These are phyloP conservation scores for Larimichthys crocea DNA, from an alignment of 2,113 vertebrate genomes.

Conservation along the genomic window DNA sequence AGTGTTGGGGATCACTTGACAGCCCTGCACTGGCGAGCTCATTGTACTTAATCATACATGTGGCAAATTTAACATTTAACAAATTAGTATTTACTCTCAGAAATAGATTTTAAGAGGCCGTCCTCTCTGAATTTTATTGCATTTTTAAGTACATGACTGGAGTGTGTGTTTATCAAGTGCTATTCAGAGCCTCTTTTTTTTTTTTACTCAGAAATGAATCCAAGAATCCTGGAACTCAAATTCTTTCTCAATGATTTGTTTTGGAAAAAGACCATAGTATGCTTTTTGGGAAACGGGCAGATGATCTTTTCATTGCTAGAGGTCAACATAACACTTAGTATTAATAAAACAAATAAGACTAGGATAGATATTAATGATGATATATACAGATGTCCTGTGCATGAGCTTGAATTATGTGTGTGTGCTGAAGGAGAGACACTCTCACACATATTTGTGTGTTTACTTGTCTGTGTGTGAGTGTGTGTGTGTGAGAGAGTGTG, in stretches of 20 bases:
- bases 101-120: constrained; percentile 25
- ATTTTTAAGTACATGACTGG: constrained; percentile 5
- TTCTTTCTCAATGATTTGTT: constrained; percentile 44
- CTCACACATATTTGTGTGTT: constrained; percentile 61
- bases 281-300: constrained; percentile 55
- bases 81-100: constrained; percentile 13
- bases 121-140: constrained; percentile 8
- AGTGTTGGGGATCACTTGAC: constrained; percentile 20
- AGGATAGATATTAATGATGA: constrained; percentile 62
- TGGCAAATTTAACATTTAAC: constrained; percentile 35
- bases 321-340: constrained; percentile 62
- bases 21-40: constrained; percentile 14
- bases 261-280: constrained; percentile 47
- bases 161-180: constrained; percentile 45
- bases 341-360: constrained; percentile 63
- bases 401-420: constrained; percentile 53
- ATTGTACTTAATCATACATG: constrained; percentile 11
- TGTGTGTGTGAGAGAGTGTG: constrained; percentile 16
- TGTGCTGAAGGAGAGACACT: constrained; percentile 34
- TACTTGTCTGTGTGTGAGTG: constrained; percentile 38
- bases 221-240: constrained; percentile 44
- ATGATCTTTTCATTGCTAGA: constrained; percentile 50
- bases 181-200: not conserved
- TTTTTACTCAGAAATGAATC: constrained; percentile 35
- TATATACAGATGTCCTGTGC: constrained; percentile 54